Conservation (phyloP, 92 coral and sea anemone genomes). For the Scolanthus callimorphus region DNA sequence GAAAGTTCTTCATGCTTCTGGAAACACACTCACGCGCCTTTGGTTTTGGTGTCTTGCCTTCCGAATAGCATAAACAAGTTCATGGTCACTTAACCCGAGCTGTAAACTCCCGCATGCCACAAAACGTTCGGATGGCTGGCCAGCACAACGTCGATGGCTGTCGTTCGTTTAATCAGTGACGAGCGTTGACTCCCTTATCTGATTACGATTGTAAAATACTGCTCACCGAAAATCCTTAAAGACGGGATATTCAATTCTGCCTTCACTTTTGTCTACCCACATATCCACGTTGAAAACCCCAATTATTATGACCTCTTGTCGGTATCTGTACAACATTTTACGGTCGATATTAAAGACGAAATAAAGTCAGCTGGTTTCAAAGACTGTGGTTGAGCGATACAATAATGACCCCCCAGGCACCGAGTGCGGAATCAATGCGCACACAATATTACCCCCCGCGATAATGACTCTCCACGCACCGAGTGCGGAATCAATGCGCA, state of each 20-base stretch:
- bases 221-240: conserved; percentile 1
- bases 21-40: conserved; percentile 19
- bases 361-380: conserved; percentile 46
- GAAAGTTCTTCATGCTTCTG: conserved; percentile 14
- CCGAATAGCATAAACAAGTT: conserved; percentile 41
- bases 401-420: too few relatives aligned
- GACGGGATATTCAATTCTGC: background rate
- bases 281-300: conserved; percentile 57
- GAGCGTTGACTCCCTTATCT: too few relatives aligned
- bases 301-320: conserved; percentile 15
- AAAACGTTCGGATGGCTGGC: conserved; percentile 46
- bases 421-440: too few relatives aligned
- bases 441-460: too few relatives aligned
- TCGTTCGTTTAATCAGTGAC: too few relatives aligned
- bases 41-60: conserved; percentile 38
- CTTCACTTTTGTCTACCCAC: conserved; percentile 4
- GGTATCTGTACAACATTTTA: conserved; percentile 6
- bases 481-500: too few relatives aligned
- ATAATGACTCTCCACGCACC: too few relatives aligned
- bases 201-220: conserved; percentile 33
- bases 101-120: conserved; percentile 44
- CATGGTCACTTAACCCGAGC: conserved; percentile 65
- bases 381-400: too few relatives aligned
- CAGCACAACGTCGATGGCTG: conserved; percentile 51
- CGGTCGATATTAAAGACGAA: conserved; percentile 16